Conservation (phyloP, 2,113 vertebrate species). For the Phylloscopus whistleri region DNA sequence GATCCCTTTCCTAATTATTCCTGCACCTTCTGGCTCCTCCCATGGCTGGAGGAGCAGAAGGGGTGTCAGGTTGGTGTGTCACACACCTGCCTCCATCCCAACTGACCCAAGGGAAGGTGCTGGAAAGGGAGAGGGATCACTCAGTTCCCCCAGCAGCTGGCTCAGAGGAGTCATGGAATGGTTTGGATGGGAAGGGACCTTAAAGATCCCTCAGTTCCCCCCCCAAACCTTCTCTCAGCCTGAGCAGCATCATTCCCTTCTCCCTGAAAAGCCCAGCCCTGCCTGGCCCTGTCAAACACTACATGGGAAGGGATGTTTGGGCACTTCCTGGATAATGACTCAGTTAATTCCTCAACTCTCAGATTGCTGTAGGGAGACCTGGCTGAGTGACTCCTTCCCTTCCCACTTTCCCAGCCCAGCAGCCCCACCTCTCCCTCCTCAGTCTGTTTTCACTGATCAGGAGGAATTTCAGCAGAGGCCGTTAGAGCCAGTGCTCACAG, state of each 20-base stretch:
- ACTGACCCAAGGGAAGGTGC: not conserved
- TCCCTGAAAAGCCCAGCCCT: not conserved
- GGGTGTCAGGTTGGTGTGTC: not conserved
- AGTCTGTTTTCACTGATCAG: not conserved
- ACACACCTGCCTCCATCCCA: rapidly evolving
- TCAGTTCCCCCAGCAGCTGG: not conserved
- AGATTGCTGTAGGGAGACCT: not conserved
- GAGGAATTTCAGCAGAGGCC: not conserved
- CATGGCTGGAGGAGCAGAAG: rapidly evolving
- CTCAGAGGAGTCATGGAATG: not conserved
- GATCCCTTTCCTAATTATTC: not conserved
- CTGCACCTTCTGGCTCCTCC: not conserved
- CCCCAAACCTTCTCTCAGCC: not conserved
- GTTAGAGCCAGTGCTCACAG: not conserved
- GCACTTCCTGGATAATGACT: not conserved
- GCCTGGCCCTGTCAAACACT: not conserved
- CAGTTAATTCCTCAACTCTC: not conserved
- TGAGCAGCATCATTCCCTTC: not conserved
- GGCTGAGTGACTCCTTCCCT: not conserved
- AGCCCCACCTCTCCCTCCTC: not conserved
- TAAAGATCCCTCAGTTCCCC: rapidly evolving
- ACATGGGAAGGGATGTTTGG: rapidly evolving
- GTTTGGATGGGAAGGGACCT: not conserved
- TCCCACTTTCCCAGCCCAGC: not conserved
- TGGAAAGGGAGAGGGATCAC: not conserved